Percentiles rank a stretch among this genome's conserved stretches.
Evolutionary conservation across 2,797 vertebrate genomes (phyloP).

Genomic region (Rhinogobio ventralis): DNA sequence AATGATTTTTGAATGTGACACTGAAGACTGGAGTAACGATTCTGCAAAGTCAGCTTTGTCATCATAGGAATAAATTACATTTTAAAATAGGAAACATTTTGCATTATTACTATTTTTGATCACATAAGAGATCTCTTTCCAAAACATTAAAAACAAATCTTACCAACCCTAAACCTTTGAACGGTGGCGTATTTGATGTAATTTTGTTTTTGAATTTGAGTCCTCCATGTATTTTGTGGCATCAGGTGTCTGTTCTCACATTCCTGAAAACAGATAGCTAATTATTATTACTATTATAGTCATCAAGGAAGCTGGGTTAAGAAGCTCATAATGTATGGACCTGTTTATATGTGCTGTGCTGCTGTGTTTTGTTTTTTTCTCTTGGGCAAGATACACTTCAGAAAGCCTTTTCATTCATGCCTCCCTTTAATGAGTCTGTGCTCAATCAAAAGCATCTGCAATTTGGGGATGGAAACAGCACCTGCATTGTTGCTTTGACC

Average conservation of each 20-base stretch:
- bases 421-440: neutral
- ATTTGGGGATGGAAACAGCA: neutral
- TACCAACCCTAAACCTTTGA: neutral
- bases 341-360: constrained; percentile 32
- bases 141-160: neutral
- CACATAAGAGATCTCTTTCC: too few relatives aligned
- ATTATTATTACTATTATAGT: neutral
- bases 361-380: constrained; percentile 54
- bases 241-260: neutral
- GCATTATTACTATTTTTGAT: neutral
- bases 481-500: constrained; percentile 32
- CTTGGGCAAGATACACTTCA: constrained; percentile 51
- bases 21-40: neutral
- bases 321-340: neutral
- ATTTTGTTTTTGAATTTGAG: too few relatives aligned
- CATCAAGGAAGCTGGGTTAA: neutral
- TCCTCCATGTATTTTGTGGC: neutral
- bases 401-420: neutral
- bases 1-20: neutral
- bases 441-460: neutral
- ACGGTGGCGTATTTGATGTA: neutral
- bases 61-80: neutral
- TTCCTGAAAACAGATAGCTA: neutral
- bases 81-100: neutral
- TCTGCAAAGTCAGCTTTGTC: neutral